A percentile compares a stretch with the other conserved stretches of the same genome.
Evolutionary conservation across 2,113 vertebrate genomes (phyloP).

Genomic region (Oncorhynchus kisutch): DNA sequence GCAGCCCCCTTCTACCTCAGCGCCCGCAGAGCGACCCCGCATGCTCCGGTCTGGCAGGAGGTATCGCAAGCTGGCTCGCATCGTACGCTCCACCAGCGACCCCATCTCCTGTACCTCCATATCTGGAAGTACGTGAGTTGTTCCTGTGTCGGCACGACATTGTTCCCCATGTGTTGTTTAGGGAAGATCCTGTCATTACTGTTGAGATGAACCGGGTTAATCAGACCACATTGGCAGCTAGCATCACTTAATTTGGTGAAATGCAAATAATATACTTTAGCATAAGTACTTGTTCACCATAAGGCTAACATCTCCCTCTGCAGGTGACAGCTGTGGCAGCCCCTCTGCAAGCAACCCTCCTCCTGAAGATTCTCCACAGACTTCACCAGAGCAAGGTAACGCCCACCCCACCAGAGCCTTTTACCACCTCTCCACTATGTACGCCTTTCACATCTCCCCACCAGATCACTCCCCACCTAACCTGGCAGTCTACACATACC

Average conservation of each 20-base stretch:
- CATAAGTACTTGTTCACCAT: background rate
- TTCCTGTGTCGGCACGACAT: too few species aligned
- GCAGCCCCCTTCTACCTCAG: conserved; percentile 63
- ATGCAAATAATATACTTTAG: background rate
- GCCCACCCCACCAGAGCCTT: background rate
- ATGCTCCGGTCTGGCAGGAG: conserved; percentile 51
- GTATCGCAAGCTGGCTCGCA: conserved; percentile 67
- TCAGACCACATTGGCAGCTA: too few species aligned
- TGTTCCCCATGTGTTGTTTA: background rate
- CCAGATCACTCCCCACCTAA: too few species aligned
- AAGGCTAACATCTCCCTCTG: conserved; percentile 42
- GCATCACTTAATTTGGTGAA: too few species aligned
- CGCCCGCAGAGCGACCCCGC: conserved; percentile 53
- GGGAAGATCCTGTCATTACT: background rate
- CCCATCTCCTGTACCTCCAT: conserved; percentile 80
- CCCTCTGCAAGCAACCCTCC: conserved; percentile 54
- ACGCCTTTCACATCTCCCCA: too few species aligned
- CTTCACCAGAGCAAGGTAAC: conserved; percentile 73
- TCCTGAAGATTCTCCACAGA: conserved; percentile 55
- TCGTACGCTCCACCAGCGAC: conserved; percentile 92
- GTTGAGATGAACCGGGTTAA: too few species aligned
- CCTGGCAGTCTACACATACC: background rate
- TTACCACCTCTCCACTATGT: background rate
- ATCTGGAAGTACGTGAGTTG: conserved; percentile 74
- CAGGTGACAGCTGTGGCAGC: conserved; percentile 67